Evolutionary conservation across 2,888 invertebrate genomes (phyloP).

Genomic region (Drosophila setosimentum): DNA sequence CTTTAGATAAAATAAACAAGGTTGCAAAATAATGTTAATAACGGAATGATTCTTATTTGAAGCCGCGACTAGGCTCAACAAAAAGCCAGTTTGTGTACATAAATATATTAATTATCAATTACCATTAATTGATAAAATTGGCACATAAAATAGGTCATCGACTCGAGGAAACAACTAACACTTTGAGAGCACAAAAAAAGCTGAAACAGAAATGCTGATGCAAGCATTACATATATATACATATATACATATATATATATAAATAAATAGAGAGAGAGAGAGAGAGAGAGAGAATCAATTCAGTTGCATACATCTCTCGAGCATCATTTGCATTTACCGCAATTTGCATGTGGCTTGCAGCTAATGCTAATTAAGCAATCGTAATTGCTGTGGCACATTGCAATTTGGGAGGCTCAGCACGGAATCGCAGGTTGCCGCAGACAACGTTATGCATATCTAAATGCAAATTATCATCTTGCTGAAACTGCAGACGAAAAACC

Average conservation of each 20-base stretch:
- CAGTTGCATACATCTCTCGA: slow-evolving; percentile 6
- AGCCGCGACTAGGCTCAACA: background rate
- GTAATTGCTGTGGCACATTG: slow-evolving; percentile 26
- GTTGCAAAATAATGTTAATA: background rate
- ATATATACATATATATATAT: background rate
- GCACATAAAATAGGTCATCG: background rate
- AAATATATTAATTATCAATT: background rate
- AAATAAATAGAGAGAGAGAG: too few relatives aligned
- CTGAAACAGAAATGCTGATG: background rate
- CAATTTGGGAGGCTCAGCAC: background rate
- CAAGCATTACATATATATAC: background rate
- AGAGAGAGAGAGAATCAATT: too few relatives aligned
- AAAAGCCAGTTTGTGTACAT: background rate
- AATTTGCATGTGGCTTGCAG: slow-evolving; percentile 13
- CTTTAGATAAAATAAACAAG: background rate
- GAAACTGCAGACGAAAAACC: slow-evolving; percentile 1
- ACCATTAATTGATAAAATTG: background rate
- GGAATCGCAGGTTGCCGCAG: slow-evolving; percentile 11
- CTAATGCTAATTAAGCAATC: slow-evolving; percentile 33
- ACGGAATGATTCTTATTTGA: background rate
- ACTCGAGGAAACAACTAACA: background rate
- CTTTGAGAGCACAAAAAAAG: background rate
- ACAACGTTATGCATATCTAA: background rate
- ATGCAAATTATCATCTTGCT: background rate
- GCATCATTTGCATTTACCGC: slow-evolving; percentile 40